A percentile compares a stretch with the other conserved stretches of the same genome.
phyloP scores from a whole-genome alignment of 2,888 invertebrate species.

The Sarcophaga caerulescens region DNA sequence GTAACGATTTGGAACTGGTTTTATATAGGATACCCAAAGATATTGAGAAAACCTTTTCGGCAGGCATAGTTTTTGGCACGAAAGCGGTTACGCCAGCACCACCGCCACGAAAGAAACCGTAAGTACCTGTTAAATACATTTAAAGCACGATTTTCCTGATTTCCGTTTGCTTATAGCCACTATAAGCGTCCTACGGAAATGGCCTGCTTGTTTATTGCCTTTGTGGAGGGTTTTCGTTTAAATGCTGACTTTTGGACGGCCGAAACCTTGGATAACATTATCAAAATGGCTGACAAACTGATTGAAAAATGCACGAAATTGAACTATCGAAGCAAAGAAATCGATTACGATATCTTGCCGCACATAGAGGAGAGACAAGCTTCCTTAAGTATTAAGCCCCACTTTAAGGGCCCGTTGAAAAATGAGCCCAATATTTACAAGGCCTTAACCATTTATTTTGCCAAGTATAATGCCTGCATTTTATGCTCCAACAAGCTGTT shows the following conservation, averaged over 20 bases:
- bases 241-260: constrained; percentile 78
- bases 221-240: constrained; percentile 75
- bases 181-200: constrained; percentile 75
- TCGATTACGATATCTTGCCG: constrained; percentile 76
- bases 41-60: constrained; percentile 76
- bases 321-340: constrained; percentile 71
- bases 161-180: constrained; percentile 60
- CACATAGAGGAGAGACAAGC: constrained; percentile 75
- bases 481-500: constrained; percentile 73
- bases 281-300: constrained; percentile 73
- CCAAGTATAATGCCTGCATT: constrained; percentile 74
- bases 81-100: constrained; percentile 71
- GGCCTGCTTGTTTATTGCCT: constrained; percentile 76
- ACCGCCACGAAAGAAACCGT: constrained; percentile 35
- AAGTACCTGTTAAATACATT: constrained; percentile 16
- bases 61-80: constrained; percentile 75
- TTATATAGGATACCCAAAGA: constrained; percentile 76
- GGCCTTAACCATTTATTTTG: constrained; percentile 75
- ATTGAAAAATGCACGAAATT: constrained; percentile 69
- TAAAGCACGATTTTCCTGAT: neutral
- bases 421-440: constrained; percentile 77
- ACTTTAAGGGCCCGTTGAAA: constrained; percentile 73
- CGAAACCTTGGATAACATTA: constrained; percentile 74
- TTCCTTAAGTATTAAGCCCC: constrained; percentile 73
- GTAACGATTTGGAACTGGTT: constrained; percentile 72